Conservation (phyloP, 35 echinoderm and acorn worm species). For the Amphiura filiformis region DNA sequence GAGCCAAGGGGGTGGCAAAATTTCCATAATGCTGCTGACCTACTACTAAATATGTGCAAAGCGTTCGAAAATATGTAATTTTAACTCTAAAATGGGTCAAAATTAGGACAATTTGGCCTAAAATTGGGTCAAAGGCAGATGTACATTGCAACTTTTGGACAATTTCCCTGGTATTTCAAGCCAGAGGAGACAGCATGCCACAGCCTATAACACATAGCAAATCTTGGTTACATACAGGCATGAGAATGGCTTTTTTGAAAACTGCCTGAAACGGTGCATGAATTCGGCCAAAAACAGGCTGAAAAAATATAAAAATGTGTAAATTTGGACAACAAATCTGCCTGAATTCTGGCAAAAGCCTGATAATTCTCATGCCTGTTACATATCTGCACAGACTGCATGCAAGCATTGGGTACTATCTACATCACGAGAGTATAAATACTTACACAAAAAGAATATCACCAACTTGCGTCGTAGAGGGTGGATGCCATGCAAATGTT, state of each 20-base stretch:
- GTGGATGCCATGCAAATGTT: background rate
- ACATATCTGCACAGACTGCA: background rate
- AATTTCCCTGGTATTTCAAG: background rate
- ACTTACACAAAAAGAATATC: background rate
- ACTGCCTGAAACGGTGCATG: too few species aligned
- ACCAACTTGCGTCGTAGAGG: background rate
- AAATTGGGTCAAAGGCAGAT: background rate
- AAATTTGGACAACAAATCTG: too few species aligned
- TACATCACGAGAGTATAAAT: background rate
- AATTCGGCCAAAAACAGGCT: too few species aligned
- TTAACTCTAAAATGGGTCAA: too few species aligned
- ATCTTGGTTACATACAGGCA: background rate
- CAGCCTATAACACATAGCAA: background rate
- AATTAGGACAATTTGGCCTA: background rate
- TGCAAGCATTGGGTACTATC: background rate
- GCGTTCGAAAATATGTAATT: too few species aligned
- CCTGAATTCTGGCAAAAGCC: too few species aligned
- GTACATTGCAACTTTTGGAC: background rate
- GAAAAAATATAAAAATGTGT: too few species aligned
- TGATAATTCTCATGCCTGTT: too few species aligned
- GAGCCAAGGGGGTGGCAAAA: too few species aligned
- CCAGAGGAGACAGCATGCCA: background rate
- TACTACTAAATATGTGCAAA: too few species aligned
- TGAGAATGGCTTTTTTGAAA: too few species aligned
- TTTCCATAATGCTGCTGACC: too few species aligned